A percentile compares a stretch with the other conserved stretches of the same genome.
phyloP scores from a whole-genome alignment of 2,113 vertebrate species.

The Phainopepla nitens region DNA sequence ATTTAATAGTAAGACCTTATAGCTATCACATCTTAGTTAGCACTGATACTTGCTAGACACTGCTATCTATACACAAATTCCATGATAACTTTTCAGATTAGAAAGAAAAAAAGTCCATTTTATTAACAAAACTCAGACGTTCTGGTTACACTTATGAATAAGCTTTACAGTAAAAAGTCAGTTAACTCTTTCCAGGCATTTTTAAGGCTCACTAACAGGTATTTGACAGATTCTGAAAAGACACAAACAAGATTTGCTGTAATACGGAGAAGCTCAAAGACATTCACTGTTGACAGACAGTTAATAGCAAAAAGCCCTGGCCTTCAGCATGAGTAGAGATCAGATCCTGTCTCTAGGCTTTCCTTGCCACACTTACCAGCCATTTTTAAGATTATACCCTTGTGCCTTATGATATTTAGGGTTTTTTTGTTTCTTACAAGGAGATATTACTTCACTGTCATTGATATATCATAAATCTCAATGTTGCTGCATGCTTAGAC shows the following conservation, averaged over 20 bases:
- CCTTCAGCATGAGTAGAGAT: neutral
- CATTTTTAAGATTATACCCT: neutral
- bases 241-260: neutral
- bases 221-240: neutral
- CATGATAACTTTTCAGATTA: neutral
- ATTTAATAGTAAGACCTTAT: neutral
- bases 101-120: neutral
- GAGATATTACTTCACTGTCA: neutral
- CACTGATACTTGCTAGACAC: neutral
- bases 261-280: neutral
- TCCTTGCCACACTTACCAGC: neutral
- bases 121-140: neutral
- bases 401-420: neutral
- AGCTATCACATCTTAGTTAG: neutral
- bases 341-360: neutral
- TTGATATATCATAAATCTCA: neutral
- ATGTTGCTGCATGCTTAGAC: neutral
- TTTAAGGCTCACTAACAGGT: neutral
- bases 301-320: neutral
- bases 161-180: neutral
- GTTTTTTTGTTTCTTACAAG: neutral
- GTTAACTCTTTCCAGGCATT: neutral
- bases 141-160: neutral
- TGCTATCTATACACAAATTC: neutral
- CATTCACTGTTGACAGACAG: neutral